A percentile compares a stretch with the other conserved stretches of the same genome.
phyloP scores from a whole-genome alignment of 2,113 vertebrate genomes.

The Dromiciops gliroides region DNA sequence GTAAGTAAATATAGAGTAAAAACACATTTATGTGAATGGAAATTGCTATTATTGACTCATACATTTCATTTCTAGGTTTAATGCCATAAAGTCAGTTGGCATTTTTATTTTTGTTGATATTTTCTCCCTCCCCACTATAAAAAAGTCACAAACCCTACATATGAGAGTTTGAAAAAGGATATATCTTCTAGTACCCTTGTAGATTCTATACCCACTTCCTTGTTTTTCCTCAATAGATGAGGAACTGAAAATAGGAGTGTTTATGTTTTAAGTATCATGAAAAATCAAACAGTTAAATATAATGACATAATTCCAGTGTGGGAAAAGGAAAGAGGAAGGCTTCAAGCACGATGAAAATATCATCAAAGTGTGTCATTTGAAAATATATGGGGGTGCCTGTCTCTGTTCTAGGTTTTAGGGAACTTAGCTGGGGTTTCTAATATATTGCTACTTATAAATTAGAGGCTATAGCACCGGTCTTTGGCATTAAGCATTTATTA shows the following conservation, averaged over 20 bases:
- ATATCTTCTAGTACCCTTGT: not conserved
- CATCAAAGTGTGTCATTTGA: too few species aligned
- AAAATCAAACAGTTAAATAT: slow-evolving; percentile 28
- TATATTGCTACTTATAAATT: too few species aligned
- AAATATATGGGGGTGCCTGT: too few species aligned
- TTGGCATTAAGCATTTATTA: too few species aligned
- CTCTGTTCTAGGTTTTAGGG: too few species aligned
- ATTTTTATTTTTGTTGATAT: slow-evolving; percentile 37
- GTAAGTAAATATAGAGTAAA: not conserved
- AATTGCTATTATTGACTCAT: not conserved
- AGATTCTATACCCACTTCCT: slow-evolving; percentile 1
- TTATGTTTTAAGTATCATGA: slow-evolving; percentile 40
- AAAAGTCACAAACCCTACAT: not conserved
- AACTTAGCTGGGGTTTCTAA: too few species aligned
- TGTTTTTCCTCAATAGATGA: slow-evolving; percentile 36
- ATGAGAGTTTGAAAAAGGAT: slow-evolving; percentile 24
- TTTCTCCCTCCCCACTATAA: slow-evolving; percentile 3
- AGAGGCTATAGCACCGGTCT: too few species aligned
- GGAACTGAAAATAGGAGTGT: slow-evolving; percentile 18
- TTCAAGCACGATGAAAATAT: slow-evolving; percentile 3
- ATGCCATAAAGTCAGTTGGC: slow-evolving; percentile 16
- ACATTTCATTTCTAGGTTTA: slow-evolving; percentile 35
- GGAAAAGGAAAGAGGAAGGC: not conserved
- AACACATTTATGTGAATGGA: not conserved
- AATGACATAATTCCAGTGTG: slow-evolving; percentile 18